Percentiles rank a stretch among this genome's conserved stretches.
Evolutionary conservation across 2,113 vertebrate genomes (phyloP).

Genomic region (Gasterosteus nipponicus): DNA sequence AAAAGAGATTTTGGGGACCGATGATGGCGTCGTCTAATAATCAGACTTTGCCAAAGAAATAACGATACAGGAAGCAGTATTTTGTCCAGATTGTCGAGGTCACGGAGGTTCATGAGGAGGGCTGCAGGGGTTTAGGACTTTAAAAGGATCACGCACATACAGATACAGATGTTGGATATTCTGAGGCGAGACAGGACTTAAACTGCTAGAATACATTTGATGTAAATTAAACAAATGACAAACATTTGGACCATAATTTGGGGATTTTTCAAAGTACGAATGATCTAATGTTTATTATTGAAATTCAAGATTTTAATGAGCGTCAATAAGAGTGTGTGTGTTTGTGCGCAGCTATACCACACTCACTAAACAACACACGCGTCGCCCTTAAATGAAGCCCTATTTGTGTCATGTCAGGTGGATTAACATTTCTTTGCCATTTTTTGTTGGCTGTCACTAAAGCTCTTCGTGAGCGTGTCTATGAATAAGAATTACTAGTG

Average conservation of each 20-base stretch:
- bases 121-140: not conserved
- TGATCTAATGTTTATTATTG: not conserved
- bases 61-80: not conserved
- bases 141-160: not conserved
- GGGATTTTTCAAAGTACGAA: not conserved
- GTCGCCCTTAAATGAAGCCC: not conserved
- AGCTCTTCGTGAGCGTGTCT: constrained; percentile 18
- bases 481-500: constrained; percentile 7
- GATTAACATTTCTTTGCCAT: constrained; percentile 7
- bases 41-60: not conserved
- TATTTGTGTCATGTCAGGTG: not conserved
- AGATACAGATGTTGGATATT: not conserved
- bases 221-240: not conserved
- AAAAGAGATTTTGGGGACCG: not conserved
- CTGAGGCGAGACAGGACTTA: not conserved
- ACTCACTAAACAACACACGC: not conserved
- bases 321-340: no score
- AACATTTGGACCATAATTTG: not conserved
- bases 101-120: not conserved
- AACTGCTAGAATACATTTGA: no score
- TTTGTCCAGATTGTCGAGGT: no score
- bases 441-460: not conserved
- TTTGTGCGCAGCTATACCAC: not conserved
- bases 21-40: not conserved
- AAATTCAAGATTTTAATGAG: no score